These are phyloP conservation scores for Eptesicus fuscus DNA, from an alignment of 2,113 vertebrate genomes.

Conservation along the genomic window DNA sequence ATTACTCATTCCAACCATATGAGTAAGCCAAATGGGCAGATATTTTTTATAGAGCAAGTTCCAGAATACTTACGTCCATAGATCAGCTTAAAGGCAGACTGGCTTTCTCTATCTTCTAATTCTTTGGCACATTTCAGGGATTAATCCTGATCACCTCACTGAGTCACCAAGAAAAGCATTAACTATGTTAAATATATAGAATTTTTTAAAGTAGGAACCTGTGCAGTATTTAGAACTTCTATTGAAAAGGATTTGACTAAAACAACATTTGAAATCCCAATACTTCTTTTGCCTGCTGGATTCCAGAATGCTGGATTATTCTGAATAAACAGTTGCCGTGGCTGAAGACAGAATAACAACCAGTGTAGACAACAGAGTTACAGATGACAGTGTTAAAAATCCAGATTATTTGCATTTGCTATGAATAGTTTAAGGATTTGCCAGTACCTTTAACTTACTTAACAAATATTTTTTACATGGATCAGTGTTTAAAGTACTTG, in stretches of 20 bases:
- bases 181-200: not conserved
- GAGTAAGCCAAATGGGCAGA: not conserved
- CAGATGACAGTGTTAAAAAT: not conserved
- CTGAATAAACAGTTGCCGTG: not conserved
- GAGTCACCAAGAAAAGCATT: not conserved
- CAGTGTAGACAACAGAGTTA: not conserved
- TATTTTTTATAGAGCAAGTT: conserved; percentile 6
- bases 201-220: not conserved
- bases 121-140: not conserved
- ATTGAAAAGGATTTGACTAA: not conserved
- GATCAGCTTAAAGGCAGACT: not conserved
- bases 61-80: not conserved
- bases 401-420: not conserved
- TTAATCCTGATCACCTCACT: not conserved
- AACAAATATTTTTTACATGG: not conserved
- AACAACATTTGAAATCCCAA: not conserved
- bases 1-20: not conserved
- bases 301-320: not conserved
- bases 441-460: not conserved
- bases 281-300: not conserved
- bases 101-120: not conserved
- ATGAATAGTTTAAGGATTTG: not conserved
- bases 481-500: not conserved
- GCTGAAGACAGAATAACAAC: not conserved
- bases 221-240: not conserved